phyloP scores from a whole-genome alignment of 2,888 invertebrate genomes.

The Pediacus dermestoides region DNA sequence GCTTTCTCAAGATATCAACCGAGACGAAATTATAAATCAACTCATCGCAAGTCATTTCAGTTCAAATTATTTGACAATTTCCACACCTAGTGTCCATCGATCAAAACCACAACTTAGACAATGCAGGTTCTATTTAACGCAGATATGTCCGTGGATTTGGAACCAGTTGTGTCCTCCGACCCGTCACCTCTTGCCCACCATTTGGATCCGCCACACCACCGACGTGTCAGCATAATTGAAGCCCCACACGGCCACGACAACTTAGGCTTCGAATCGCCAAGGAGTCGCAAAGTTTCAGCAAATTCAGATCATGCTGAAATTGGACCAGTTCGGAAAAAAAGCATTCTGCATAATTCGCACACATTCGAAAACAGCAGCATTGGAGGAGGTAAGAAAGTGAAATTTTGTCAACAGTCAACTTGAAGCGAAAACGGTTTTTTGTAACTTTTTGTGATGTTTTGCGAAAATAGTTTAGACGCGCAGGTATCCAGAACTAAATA shows the following conservation, averaged over 20 bases:
- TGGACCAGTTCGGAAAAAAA: constrained; percentile 68
- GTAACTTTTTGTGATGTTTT: too few relatives aligned
- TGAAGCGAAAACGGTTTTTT: too few relatives aligned
- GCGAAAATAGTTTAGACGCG: too few relatives aligned
- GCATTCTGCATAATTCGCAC: constrained; percentile 60
- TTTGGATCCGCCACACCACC: constrained; percentile 18
- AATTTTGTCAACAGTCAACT: too few relatives aligned
- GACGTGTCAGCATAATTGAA: constrained; percentile 20
- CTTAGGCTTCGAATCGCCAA: constrained; percentile 58
- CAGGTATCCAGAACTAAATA: too few relatives aligned
- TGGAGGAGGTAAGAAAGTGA: constrained; percentile 23
- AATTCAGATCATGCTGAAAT: constrained; percentile 56
- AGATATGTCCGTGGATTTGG: constrained; percentile 26
- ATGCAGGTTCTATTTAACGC: too few relatives aligned
- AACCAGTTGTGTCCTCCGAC: constrained; percentile 20
- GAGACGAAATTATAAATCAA: too few relatives aligned
- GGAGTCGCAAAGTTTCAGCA: constrained; percentile 45
- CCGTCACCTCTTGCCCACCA: constrained; percentile 22
- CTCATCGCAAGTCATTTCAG: too few relatives aligned
- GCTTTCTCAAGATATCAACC: too few relatives aligned
- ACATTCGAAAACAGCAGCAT: constrained; percentile 23
- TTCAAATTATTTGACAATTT: background rate
- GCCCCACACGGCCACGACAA: constrained; percentile 59
- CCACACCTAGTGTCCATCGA: background rate
- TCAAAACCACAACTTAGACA: too few relatives aligned